These are phyloP conservation scores for Oreotrochilus melanogaster DNA, from an alignment of 2,113 vertebrate species.

Conservation along the genomic window DNA sequence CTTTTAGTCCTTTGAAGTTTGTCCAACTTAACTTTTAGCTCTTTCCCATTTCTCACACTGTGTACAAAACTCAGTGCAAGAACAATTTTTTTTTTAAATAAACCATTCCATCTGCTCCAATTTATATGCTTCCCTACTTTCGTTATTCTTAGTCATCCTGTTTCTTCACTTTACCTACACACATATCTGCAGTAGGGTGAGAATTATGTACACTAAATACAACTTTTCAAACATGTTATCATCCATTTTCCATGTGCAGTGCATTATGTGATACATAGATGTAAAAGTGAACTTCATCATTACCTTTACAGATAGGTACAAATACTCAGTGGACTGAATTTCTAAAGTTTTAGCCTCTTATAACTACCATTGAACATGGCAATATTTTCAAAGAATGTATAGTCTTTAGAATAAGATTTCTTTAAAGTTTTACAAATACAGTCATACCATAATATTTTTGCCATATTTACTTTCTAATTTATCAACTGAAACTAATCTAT, in stretches of 20 bases:
- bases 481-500: not conserved
- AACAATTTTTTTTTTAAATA: not conserved
- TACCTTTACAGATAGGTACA: not conserved
- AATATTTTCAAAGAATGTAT: not conserved
- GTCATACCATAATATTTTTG: not conserved
- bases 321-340: not conserved
- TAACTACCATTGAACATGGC: not conserved
- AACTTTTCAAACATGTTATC: fast-evolving
- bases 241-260: fast-evolving
- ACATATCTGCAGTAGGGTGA: not conserved
- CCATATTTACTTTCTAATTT: not conserved
- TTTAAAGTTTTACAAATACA: not conserved
- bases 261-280: not conserved
- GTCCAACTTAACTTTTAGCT: not conserved
- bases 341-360: not conserved
- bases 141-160: not conserved
- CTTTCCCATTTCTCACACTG: not conserved
- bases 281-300: not conserved
- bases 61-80: not conserved
- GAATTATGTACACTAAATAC: not conserved
- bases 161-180: not conserved
- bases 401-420: not conserved
- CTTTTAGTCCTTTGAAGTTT: not conserved
- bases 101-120: not conserved
- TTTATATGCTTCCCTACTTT: not conserved